Conservation (phyloP, 2,113 vertebrate species). For the Carlito syrichta region DNA sequence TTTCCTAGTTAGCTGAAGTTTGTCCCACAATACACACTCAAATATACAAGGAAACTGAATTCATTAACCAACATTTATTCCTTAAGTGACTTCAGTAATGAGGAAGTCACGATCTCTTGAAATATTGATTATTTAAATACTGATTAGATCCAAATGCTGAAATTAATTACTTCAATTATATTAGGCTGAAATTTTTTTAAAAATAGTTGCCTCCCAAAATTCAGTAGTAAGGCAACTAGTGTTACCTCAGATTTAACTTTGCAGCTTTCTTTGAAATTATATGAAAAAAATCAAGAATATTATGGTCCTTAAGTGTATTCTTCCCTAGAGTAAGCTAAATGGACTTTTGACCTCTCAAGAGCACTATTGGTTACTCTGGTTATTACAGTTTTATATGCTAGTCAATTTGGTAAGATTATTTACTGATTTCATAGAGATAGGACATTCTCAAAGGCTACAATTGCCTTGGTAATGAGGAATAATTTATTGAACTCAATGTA, state of each 20-base stretch:
- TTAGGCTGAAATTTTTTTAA: background rate
- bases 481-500: no score
- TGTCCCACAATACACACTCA: rapidly evolving
- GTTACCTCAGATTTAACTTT: background rate
- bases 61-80: background rate
- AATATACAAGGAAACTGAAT: background rate
- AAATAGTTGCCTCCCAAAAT: background rate
- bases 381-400: background rate
- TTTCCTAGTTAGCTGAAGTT: background rate
- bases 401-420: background rate
- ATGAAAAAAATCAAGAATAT: background rate
- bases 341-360: background rate
- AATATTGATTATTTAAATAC: background rate
- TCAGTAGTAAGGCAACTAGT: background rate
- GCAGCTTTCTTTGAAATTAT: background rate
- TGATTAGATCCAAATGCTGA: background rate
- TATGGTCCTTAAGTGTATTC: background rate
- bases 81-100: background rate
- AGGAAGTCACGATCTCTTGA: background rate
- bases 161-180: background rate
- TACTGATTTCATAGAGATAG: background rate
- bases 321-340: background rate
- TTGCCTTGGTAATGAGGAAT: background rate
- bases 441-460: background rate
- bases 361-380: background rate